Percentiles rank a stretch among this genome's conserved stretches.
phyloP scores from a whole-genome alignment of 2,888 invertebrate species.

The Schizotus pectinicornis region DNA sequence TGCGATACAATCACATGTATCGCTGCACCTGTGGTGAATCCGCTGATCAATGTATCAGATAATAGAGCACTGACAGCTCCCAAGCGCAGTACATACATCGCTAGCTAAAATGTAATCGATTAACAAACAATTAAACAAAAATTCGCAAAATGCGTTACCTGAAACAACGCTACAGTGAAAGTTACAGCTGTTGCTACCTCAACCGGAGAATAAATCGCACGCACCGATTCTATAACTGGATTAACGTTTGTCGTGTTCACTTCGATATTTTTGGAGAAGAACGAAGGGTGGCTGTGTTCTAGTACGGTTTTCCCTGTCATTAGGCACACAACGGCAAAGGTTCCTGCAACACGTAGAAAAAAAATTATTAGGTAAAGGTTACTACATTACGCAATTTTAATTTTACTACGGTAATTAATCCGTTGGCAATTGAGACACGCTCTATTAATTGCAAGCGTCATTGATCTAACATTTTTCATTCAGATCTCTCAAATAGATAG shows the following conservation, averaged over 20 bases:
- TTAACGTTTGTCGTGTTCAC: slow-evolving; percentile 29
- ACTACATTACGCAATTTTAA: not conserved
- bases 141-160: slow-evolving; percentile 61
- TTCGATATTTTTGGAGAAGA: slow-evolving; percentile 34
- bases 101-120: slow-evolving; percentile 57
- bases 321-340: slow-evolving; percentile 86
- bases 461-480: too few relatives aligned
- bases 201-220: slow-evolving; percentile 54
- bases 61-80: slow-evolving; percentile 67
- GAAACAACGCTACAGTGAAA: slow-evolving; percentile 76
- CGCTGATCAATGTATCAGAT: slow-evolving; percentile 72
- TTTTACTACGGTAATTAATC: too few relatives aligned
- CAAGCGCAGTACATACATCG: slow-evolving; percentile 68
- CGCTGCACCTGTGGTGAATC: slow-evolving; percentile 76
- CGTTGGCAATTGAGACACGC: too few relatives aligned
- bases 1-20: slow-evolving; percentile 75
- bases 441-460: too few relatives aligned
- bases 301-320: slow-evolving; percentile 87
- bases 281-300: slow-evolving; percentile 49
- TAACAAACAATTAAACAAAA: slow-evolving; percentile 39
- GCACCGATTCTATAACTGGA: slow-evolving; percentile 16
- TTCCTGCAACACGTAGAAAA: slow-evolving; percentile 59
- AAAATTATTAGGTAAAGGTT: not conserved
- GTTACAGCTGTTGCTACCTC: slow-evolving; percentile 80
- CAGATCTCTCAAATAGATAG: too few relatives aligned